Evolutionary conservation across 2,113 vertebrate genomes (phyloP), one percentile per base, ranked within the genome.

Genomic region (Choloepus hoffmanni): DNA sequence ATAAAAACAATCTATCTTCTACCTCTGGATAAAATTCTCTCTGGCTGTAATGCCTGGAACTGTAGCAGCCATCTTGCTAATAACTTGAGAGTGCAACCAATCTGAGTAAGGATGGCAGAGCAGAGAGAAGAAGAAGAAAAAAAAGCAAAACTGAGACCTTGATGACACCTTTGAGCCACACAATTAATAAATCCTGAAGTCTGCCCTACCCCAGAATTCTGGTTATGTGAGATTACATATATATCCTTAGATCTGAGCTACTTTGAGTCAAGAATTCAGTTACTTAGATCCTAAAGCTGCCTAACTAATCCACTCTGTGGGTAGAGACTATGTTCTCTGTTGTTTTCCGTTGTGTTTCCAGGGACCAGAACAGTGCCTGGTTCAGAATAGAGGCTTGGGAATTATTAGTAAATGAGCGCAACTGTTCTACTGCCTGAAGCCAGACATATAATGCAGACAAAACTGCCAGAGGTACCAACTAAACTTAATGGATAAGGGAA

Each of bases 121-220:
- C 68, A 78, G 33, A 60, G 16, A 92, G 62, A 67, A 1, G 4
- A 16, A 13, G 62, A 53, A 77, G 24, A 36, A 13, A 55, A 55
- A 13, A 55, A 55, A 55, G 18, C 53, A 55, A 11, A 36, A 18
- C 43, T 50, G 43, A 90, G 24, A 85, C 26, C 11, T 58, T 12
- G 5, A 14, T 67, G 30, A 40, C 7, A 14, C 1, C 3, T 12
- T 0, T 43, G 36, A 24, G 2, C 10, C 23, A 63, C 30, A 62
- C 30, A 90, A 70, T 83, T 33, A 40, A 70, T 40, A 11, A 70
- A 2, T 33, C 2, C 30, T 58, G 1, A 58, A 67, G 60, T 53
- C 9, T 53, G 2, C 30, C 16, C 13, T 23, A 18, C n/a, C 24
- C 11, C 3, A 4, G 45, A 43, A 63, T 53, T n/a, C 14, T 21